Base-by-base conservation (phyloP, 2,797 vertebrate genomes). In the Eulemur mongoz region DNA sequence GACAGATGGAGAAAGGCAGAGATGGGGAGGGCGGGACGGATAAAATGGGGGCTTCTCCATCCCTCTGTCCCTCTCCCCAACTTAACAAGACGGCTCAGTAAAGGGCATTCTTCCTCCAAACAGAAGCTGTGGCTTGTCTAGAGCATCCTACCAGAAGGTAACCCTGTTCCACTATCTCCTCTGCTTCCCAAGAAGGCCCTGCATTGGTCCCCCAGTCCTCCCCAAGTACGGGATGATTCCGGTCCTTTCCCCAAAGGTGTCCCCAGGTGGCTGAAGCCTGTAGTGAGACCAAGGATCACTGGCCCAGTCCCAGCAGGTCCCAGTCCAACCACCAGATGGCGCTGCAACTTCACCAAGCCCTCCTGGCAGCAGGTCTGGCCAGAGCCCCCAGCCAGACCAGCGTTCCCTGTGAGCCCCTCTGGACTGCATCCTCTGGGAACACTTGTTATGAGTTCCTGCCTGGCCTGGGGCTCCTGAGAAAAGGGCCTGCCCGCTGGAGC, bases 271-370 rank as follows among this genome's bases (percentile, higher is more conserved):
- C 38, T 1, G 4, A 94, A 22, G 63, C 25, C 43, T 61, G 57
- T 27, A 17, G 15, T 50, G 25, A 54, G 52, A 85, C 76, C 48
- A 35, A 27, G 72, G 96, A 95, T 97, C 54, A 59, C 35, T 13
- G 65, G 61, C 52, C 92, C 87, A 59, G 80, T 94, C 95, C 61
- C 67, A 65, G 93, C 50, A 57, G 81, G 88, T 92, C 81, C 92
- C 7, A 67, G 10, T 15, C 22, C 5, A 65, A 92, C 98, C 99
- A 97, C 99, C 98, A 99, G 99, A 97, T 99, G 99, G 98, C 97
- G 96, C 96, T 98, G 94, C 97, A 95, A 96, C 59, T 92, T 94
- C 98, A 93, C 76, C 0, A 15, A 95, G 96, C 40, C 76, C 65
- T 83, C 11, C 40, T 11, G 30, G 73, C n/a, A 5, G 25, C 0